Conservation (phyloP, 1,140 invertebrate genomes). For the Frieseomelitta varia region DNA sequence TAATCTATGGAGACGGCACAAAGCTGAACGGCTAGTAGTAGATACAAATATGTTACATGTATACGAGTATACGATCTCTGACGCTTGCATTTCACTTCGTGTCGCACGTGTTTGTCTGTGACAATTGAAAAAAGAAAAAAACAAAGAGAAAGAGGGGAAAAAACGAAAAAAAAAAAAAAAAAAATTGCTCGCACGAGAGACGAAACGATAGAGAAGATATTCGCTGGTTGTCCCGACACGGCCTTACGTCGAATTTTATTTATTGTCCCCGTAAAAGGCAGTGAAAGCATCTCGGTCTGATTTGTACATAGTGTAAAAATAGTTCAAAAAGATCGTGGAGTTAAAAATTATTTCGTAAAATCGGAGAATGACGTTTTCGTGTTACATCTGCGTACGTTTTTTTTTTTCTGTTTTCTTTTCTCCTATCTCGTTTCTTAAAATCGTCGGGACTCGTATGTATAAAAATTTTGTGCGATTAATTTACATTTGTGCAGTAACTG, state of each 20-base stretch:
- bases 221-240: not conserved
- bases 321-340: not conserved
- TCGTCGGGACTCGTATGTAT: not conserved
- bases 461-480: conserved; percentile 45
- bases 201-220: not conserved
- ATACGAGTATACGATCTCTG: conserved; percentile 62
- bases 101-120: not conserved
- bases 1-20: conserved; percentile 79
- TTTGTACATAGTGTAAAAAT: conserved; percentile 12
- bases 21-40: conserved; percentile 80
- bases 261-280: conserved; percentile 61
- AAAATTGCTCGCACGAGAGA: too few relatives aligned
- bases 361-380: not conserved
- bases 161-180: too few relatives aligned
- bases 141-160: too few relatives aligned
- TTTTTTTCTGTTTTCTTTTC: not conserved
- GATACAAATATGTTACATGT: conserved; percentile 79
- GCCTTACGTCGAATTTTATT: conserved; percentile 20
- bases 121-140: not conserved
- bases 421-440: not conserved
- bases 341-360: not conserved
- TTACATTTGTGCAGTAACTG: conserved; percentile 46
- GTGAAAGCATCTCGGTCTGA: conserved; percentile 9
- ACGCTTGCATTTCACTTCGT: conserved; percentile 42
- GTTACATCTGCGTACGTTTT: not conserved